phyloP scores from a whole-genome alignment of 2,113 vertebrate species.

The Brachirus orientalis region DNA sequence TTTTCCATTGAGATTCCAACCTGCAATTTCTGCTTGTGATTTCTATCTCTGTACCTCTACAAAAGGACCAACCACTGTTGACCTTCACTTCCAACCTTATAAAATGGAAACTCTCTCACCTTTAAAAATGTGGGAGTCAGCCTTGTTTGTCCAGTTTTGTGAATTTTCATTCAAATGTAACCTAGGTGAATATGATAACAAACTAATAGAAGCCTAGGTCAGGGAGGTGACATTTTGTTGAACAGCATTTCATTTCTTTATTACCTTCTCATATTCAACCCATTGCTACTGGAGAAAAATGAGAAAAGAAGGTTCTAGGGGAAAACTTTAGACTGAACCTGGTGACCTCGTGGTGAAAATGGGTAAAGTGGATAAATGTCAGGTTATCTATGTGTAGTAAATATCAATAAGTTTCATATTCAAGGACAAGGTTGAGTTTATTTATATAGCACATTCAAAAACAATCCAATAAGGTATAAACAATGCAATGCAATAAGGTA shows the following conservation, averaged over 20 bases:
- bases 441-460: no score
- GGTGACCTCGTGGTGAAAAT: neutral
- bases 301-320: no score
- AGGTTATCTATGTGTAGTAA: neutral
- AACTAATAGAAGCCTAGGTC: slow-evolving; percentile 74
- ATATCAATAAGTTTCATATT: neutral
- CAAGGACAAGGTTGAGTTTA: no score
- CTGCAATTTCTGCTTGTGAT: slow-evolving; percentile 25
- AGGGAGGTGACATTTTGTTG: slow-evolving; percentile 72
- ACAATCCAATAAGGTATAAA: no score
- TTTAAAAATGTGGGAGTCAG: slow-evolving; percentile 18
- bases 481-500: no score
- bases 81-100: slow-evolving; percentile 25
- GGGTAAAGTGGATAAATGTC: slow-evolving; percentile 25
- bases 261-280: slow-evolving; percentile 67
- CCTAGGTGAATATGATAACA: slow-evolving; percentile 55
- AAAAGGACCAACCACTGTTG: slow-evolving; percentile 25
- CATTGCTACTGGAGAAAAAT: no score
- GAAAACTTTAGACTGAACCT: no score
- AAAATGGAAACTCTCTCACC: slow-evolving; percentile 38
- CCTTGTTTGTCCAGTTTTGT: slow-evolving; percentile 27
- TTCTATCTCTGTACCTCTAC: slow-evolving; percentile 7
- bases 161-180: no score
- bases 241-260: slow-evolving; percentile 69
- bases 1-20: slow-evolving; percentile 18